Percentiles rank a stretch among this genome's conserved stretches.
These are phyloP conservation scores for Scytalopus superciliaris DNA, from an alignment of 2,113 vertebrate genomes.

Conservation along the genomic window DNA sequence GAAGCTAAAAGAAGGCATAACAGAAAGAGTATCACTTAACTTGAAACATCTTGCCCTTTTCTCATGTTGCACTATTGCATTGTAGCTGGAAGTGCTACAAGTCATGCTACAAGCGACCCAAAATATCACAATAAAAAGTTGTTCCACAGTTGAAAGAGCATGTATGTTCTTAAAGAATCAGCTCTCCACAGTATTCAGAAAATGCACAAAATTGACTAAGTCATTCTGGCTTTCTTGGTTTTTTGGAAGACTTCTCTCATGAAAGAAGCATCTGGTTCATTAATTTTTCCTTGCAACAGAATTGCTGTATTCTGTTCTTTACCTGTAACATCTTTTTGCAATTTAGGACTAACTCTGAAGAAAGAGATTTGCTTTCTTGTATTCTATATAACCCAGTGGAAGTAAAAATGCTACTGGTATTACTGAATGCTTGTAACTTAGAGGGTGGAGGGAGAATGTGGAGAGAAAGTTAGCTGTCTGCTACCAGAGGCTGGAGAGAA, in stretches of 20 bases:
- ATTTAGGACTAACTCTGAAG: neutral
- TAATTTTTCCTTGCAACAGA: neutral
- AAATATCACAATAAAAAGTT: neutral
- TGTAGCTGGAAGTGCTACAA: neutral
- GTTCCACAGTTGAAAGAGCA: neutral
- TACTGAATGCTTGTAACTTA: neutral
- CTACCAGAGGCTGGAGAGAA: neutral
- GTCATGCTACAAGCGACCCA: neutral
- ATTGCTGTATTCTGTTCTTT: neutral
- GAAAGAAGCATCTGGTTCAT: neutral
- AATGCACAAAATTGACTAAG: neutral
- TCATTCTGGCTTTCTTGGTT: neutral
- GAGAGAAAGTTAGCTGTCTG: neutral
- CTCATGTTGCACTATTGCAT: neutral
- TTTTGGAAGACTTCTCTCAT: neutral
- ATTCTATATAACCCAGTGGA: neutral
- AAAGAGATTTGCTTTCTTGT: neutral
- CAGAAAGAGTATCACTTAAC: neutral
- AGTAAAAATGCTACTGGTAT: neutral
- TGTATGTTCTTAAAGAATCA: neutral
- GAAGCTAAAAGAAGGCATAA: neutral
- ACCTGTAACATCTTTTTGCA: neutral
- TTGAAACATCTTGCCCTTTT: neutral
- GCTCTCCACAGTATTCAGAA: neutral
- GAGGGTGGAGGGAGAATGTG: rapidly evolving